phyloP scores from a whole-genome alignment of 2,888 invertebrate species.

The Antitype chi region DNA sequence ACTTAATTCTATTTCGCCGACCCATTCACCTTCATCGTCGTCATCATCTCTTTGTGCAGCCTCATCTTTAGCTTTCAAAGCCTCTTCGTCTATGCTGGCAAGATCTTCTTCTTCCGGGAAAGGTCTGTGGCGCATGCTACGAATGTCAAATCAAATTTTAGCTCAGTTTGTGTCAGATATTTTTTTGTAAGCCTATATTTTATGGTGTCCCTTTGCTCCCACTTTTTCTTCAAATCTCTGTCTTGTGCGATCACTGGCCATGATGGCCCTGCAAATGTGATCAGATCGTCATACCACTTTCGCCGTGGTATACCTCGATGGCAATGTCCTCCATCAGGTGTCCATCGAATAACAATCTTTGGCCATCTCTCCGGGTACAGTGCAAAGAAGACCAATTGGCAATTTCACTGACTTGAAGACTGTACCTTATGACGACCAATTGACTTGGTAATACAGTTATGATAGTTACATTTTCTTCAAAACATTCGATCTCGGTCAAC shows the following conservation, averaged over 20 bases:
- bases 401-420: not conserved
- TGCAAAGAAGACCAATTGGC: not conserved
- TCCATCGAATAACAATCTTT: not conserved
- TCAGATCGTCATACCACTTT: not conserved
- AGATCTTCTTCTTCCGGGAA: conserved; percentile 87
- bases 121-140: conserved; percentile 85
- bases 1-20: conserved; percentile 92
- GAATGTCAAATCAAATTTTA: conserved; percentile 7
- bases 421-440: not conserved
- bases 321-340: not conserved
- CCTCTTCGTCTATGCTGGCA: conserved; percentile 88
- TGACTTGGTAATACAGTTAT: not conserved
- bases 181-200: not conserved
- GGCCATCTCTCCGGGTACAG: not conserved
- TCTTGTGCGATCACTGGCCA: not conserved
- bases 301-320: not conserved
- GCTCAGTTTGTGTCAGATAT: not conserved
- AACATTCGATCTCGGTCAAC: not conserved
- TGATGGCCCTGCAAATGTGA: not conserved
- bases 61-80: conserved; percentile 90
- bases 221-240: not conserved
- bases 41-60: conserved; percentile 85
- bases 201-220: too few relatives aligned
- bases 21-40: conserved; percentile 85
- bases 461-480: not conserved